These are phyloP conservation scores for Thermophis baileyi DNA, from an alignment of 2,113 vertebrate genomes.

Conservation along the genomic window DNA sequence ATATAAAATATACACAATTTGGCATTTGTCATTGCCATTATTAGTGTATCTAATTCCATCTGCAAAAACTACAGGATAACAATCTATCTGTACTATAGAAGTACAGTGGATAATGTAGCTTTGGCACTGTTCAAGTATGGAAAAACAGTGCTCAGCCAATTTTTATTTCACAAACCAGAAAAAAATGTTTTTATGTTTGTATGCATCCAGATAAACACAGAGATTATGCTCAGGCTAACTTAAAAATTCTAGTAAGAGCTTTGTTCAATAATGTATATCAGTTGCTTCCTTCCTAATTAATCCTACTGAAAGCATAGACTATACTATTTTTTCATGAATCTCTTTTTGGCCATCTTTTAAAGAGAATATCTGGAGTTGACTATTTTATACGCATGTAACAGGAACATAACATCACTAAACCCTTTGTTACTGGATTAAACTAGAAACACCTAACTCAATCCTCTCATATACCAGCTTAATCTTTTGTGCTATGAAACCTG, in stretches of 20 bases:
- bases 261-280: neutral
- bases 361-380: neutral
- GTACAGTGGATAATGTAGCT: neutral
- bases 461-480: neutral
- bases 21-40: neutral
- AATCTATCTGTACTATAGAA: neutral
- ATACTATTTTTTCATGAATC: neutral
- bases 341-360: neutral
- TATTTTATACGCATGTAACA: neutral
- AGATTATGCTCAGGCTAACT: neutral
- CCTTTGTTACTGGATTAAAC: neutral
- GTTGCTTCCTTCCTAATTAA: neutral
- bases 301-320: neutral
- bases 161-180: neutral
- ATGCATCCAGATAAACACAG: neutral
- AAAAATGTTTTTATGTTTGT: neutral
- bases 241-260: conserved; percentile 4
- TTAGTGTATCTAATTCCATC: neutral
- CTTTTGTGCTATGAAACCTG: neutral
- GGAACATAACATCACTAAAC: neutral
- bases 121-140: neutral
- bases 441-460: neutral
- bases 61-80: neutral
- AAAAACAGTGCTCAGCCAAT: neutral
- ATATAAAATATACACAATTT: neutral